phyloP scores from a whole-genome alignment of 2,113 vertebrate species.

The Takifugu bimaculatus region DNA sequence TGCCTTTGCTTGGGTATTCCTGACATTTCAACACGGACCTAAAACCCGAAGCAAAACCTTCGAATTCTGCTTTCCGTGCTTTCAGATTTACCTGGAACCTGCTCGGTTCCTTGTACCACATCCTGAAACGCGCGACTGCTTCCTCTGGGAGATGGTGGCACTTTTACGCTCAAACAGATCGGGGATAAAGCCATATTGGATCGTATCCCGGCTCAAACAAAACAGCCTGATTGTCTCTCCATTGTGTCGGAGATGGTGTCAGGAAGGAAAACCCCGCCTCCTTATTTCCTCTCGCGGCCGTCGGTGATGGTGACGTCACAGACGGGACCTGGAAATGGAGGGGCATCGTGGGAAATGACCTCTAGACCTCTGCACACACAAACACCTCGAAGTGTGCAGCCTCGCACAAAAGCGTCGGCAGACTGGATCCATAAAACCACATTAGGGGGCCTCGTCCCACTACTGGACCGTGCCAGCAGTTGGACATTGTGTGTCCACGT shows the following conservation, averaged over 20 bases:
- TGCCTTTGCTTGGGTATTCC: not conserved
- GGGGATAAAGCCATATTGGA: conserved; percentile 20
- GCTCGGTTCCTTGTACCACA: not conserved
- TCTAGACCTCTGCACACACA: conserved; percentile 30
- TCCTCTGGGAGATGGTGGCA: not conserved
- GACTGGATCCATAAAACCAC: conserved; percentile 17
- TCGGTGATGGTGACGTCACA: conserved; percentile 51
- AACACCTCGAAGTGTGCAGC: conserved; percentile 4
- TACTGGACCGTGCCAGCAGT: conserved; percentile 36
- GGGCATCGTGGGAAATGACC: conserved; percentile 65
- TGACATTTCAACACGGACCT: not conserved
- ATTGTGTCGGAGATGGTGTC: conserved; percentile 67
- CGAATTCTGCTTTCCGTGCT: conserved; percentile 8
- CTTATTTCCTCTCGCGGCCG: conserved; percentile 57
- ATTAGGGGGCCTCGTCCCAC: conserved; percentile 16
- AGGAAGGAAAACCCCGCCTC: conserved; percentile 73
- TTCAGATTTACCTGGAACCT: conserved; percentile 3
- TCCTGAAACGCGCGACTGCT: not conserved
- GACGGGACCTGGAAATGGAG: conserved; percentile 25
- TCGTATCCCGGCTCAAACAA: conserved; percentile 28
- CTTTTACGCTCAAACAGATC: conserved; percentile 18
- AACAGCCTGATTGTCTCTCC: conserved; percentile 31
- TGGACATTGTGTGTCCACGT: conserved; percentile 20
- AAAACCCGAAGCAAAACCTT: not conserved
- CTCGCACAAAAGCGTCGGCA: not conserved